Base-by-base conservation (phyloP, 2,888 invertebrate species). In the Lasioglossum zephyrum region DNA sequence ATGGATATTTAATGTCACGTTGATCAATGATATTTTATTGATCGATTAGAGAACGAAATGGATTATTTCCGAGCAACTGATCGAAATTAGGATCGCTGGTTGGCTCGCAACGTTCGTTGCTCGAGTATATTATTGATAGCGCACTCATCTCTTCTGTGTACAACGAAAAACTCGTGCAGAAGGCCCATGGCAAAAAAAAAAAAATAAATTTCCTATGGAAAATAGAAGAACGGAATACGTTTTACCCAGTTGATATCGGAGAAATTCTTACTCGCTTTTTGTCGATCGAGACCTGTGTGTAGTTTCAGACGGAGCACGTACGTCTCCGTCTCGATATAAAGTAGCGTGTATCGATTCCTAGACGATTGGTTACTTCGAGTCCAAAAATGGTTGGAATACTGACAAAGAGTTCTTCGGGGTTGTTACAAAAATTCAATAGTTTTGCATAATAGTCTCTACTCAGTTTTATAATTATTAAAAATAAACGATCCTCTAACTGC, bases 191-290 rank as follows among this genome's bases (percentile, higher is more conserved):
- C 18, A 41, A 78, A 41, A 57, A 72, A 78, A 53, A 31, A 31
- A 31, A 53, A 39, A 69, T 69, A 39, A 77, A 77, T 49, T 69
- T 39, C 49, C 69, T 60, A 69, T 69, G 49, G 77, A 77, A 77
- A 77, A 69, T 77, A 70, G 47, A 69, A 39, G 77, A 63, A 77
- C n/a, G 47, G 69, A 16, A 69, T 53, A 69, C 53, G 47, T 77
- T 77, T 69, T 47, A 70, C 39, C 44, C 69, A n/a, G 77, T 69
- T 49, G 69, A 53, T 77, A 77, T 77, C 69, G 69, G 47, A 26
- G 49, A 49, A 77, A 77, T 77, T 77, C 77, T 77, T 77, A 69
- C 66, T 77, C 44, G 39, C 57, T 70, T 77, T 70, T 69, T 69
- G 39, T 69, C 47, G 77, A 77, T 69, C 49, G n/a, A 36, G 39